Base-by-base conservation (phyloP, 2,113 vertebrate genomes). In the Daboia siamensis region DNA sequence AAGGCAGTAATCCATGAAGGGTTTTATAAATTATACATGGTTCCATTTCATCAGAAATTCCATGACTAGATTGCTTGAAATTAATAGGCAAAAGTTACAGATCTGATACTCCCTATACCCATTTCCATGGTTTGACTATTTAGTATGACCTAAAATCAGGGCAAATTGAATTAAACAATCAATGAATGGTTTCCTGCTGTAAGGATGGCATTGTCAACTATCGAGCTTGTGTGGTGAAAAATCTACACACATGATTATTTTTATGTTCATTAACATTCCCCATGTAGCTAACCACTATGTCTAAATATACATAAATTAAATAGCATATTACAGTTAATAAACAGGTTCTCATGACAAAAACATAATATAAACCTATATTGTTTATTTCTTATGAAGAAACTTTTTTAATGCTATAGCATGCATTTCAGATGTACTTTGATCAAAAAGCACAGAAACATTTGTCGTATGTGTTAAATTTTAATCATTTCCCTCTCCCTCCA, bases 391-490 rank as follows among this genome's bases (percentile, higher is more conserved):
- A 69, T 92, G 90, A 91, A 91, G 94, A 23, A 39, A 92, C 0
- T 0, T 92, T 94, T 95, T 91, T 84, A 61, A n/a, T 94, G 57
- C 88, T 91, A 87, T 56, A 39, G 88, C 84, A 52, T 44, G 93
- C 59, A 93, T 87, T 95, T 92, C 59, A 90, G 0, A 91, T 94
- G 90, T 96, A 92, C 1, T 95, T 97, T 97, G 93, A 94, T 87
- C 88, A 94, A 90, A 86, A 86, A 86, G 17, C 54, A 84, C 23
- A 48, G 44, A 93, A 93, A 87, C 5, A 1, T 93, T 95, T 93
- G 87, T 96, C 46, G 93, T 96, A 92, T 97, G 94, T 87, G 96
- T 97, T 98, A 97, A 97, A 97, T 84, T 59, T 93, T 52, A 96
- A 93, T 95, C 89, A 87, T 94, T 90, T 90, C 89, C 91, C 95